phyloP scores from a whole-genome alignment of 2,113 vertebrate genomes.

The Protomyctophum bolini region DNA sequence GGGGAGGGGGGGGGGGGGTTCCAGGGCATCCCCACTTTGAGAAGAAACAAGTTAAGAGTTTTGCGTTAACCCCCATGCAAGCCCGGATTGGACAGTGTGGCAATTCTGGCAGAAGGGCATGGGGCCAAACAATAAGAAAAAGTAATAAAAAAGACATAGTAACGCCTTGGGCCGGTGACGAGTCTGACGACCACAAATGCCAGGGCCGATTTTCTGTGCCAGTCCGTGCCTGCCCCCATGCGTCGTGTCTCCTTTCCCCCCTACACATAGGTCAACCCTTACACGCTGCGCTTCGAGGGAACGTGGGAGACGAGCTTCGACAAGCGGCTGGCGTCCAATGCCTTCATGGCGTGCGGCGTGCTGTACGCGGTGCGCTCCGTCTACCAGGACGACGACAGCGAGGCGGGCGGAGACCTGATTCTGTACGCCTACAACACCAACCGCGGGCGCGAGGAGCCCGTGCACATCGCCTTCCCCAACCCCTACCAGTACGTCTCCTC shows the following conservation, averaged over 20 bases:
- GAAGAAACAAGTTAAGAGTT: too few species aligned
- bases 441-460: constrained; percentile 82
- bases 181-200: too few species aligned
- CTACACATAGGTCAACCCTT: constrained; percentile 85
- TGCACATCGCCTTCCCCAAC: constrained; percentile 90
- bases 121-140: neutral
- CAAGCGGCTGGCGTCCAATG: constrained; percentile 93
- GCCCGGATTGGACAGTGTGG: neutral
- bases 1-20: too few species aligned
- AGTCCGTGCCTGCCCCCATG: too few species aligned
- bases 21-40: too few species aligned
- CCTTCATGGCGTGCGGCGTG: constrained; percentile 96
- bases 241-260: neutral
- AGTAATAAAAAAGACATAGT: neutral
- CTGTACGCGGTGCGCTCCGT: constrained; percentile 92
- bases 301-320: constrained; percentile 95
- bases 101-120: neutral
- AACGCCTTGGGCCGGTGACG: neutral
- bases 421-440: constrained; percentile 94
- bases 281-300: constrained; percentile 93
- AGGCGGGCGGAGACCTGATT: constrained; percentile 87
- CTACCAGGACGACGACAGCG: constrained; percentile 93
- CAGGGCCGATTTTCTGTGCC: too few species aligned
- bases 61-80: too few species aligned
- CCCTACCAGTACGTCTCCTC: constrained; percentile 95